phyloP scores from a whole-genome alignment of 92 coral and sea anemone species.

The Siderastrea siderea region DNA sequence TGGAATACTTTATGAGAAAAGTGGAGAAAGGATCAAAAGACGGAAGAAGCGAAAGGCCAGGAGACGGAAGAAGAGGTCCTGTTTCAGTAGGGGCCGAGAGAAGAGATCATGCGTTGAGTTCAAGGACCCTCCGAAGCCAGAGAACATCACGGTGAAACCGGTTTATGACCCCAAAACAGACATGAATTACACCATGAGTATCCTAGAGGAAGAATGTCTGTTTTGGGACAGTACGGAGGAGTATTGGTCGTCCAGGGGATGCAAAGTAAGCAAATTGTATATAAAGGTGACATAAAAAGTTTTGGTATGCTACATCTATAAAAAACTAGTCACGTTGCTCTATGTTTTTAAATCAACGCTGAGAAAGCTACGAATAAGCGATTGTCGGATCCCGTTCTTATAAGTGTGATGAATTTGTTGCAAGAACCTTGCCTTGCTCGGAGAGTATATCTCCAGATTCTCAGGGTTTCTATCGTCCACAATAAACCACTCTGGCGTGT shows the following conservation, averaged over 20 bases:
- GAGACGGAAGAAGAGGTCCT: slow-evolving; percentile 59
- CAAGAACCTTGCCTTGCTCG: no score
- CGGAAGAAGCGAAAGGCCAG: slow-evolving; percentile 28
- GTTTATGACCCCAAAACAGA: slow-evolving; percentile 77
- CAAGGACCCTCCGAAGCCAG: slow-evolving; percentile 86
- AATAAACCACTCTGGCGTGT: no score
- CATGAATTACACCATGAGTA: slow-evolving; percentile 74
- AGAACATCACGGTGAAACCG: slow-evolving; percentile 77
- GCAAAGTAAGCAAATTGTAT: slow-evolving; percentile 60
- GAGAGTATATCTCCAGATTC: no score
- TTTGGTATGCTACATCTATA: background rate
- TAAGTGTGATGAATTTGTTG: no score
- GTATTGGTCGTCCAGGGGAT: slow-evolving; percentile 75
- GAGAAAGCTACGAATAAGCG: no score
- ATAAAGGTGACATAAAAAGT: no score
- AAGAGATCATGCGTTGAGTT: slow-evolving; percentile 84
- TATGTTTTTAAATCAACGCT: no score
- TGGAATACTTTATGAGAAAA: slow-evolving; percentile 58
- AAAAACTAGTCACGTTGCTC: no score
- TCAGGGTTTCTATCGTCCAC: no score
- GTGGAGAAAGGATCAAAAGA: background rate
- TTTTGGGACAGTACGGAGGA: slow-evolving; percentile 72
- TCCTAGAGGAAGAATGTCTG: slow-evolving; percentile 62
- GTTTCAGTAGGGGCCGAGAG: slow-evolving; percentile 68
- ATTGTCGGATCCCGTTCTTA: no score